These are phyloP conservation scores for Bombycilla garrulus DNA, from an alignment of 2,113 vertebrate species.

Conservation along the genomic window DNA sequence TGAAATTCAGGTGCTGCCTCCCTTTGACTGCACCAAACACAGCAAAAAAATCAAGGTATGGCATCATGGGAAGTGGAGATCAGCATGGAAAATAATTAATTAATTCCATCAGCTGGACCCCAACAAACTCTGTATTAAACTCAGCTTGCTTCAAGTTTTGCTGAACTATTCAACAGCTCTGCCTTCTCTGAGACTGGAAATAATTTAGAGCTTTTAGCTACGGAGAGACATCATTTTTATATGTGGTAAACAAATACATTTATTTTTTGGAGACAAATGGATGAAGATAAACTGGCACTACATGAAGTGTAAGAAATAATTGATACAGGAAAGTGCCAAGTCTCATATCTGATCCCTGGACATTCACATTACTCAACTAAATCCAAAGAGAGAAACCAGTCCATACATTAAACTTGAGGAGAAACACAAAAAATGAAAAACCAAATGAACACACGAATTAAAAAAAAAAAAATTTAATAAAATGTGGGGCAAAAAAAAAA, in stretches of 20 bases:
- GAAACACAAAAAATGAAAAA: neutral
- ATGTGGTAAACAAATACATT: rapidly evolving
- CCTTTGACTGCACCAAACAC: neutral
- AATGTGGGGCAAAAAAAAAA: rapidly evolving
- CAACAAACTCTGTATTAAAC: neutral
- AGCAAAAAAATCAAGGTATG: neutral
- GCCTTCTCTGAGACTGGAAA: neutral
- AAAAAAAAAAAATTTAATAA: neutral
- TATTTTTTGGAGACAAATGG: neutral
- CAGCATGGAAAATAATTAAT: neutral
- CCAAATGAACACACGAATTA: no score
- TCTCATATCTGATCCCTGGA: neutral
- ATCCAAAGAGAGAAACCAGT: neutral
- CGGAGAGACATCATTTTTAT: neutral
- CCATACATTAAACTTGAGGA: neutral
- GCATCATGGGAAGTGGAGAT: neutral
- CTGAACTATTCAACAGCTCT: neutral
- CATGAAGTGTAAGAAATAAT: rapidly evolving
- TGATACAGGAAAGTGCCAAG: neutral
- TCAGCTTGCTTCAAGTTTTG: neutral
- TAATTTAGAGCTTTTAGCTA: neutral
- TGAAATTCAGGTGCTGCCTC: neutral
- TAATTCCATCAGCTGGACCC: neutral
- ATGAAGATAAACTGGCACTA: neutral
- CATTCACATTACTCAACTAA: neutral